These are phyloP conservation scores for Cerceris rybyensis DNA, from an alignment of 2,888 invertebrate species.

Conservation along the genomic window DNA sequence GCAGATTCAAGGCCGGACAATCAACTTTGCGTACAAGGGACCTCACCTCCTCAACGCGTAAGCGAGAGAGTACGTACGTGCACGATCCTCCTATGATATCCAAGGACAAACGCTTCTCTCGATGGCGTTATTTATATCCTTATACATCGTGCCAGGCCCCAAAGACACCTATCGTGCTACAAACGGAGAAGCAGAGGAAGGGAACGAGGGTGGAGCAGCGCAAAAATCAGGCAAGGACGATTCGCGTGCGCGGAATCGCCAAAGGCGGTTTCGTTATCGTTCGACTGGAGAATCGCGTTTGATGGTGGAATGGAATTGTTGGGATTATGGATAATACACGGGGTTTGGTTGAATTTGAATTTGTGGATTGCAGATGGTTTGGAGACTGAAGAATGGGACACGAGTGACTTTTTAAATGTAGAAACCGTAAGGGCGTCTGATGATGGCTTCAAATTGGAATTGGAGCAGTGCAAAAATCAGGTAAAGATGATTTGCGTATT, in stretches of 20 bases:
- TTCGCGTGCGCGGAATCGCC: slow-evolving; percentile 19
- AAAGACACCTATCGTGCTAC: slow-evolving; percentile 22
- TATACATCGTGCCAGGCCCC: slow-evolving; percentile 38
- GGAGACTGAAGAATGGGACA: no score
- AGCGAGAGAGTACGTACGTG: slow-evolving; percentile 21
- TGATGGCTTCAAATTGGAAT: no score
- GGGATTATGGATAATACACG: no score
- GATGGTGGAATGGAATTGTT: no score
- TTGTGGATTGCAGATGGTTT: no score
- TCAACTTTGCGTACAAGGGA: slow-evolving; percentile 72
- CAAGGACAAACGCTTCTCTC: slow-evolving; percentile 60
- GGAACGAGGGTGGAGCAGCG: slow-evolving; percentile 18
- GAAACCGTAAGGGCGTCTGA: no score
- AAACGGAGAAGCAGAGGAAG: slow-evolving; percentile 10
- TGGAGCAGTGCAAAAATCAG: slow-evolving; percentile 33
- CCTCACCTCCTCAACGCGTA: slow-evolving; percentile 27
- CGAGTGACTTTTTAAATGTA: no score
- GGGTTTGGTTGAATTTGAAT: no score
- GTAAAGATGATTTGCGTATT: slow-evolving; percentile 28
- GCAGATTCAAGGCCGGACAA: slow-evolving; percentile 79
- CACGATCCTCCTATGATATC: slow-evolving; percentile 39
- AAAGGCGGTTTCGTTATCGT: neutral
- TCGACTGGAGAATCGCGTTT: no score
- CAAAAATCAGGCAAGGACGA: slow-evolving; percentile 40
- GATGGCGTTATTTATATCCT: slow-evolving; percentile 71